Evolutionary conservation across 2,797 vertebrate genomes (phyloP), one percentile per base, ranked within the genome.

Genomic region (Nothura maculosa): DNA sequence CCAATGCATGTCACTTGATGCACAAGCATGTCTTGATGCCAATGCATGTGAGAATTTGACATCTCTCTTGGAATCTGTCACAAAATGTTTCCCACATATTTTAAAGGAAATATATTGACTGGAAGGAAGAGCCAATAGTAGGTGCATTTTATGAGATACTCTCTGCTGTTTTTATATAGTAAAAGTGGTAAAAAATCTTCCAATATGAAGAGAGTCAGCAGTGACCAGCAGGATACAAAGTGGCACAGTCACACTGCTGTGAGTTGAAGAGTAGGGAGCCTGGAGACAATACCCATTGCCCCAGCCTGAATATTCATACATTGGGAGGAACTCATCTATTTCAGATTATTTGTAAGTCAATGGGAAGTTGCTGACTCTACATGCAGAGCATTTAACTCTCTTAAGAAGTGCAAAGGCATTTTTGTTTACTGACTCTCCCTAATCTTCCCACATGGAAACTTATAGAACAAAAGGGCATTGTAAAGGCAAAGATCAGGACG

Each of bases 401-500:
- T 90, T 85, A 87, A 95, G 81, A 94, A 85, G 55, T 85, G 90
- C 81, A 95, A 96, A 94, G 91, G 58, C 57, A 58, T 87, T 95
- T 93, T 89, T 94, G 83, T 95, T 96, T 95, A 92, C 91, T 87
- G 73, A 72, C 62, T 70, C 50, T 90, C 34, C 81, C 75, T 92
- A 92, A 79, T 87, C 76, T 94, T 94, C 69, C 78, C 86, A 87
- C 84, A 75, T 93, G 89, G 87, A 94, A 94, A 85, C 15, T 92
- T 89, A 92, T 48, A 76, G 95, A 94, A 96, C 92, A 95, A 96
- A 95, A 92, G 83, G 83, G 78, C 85, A 91, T 90, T 95, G 73
- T 88, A 89, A 93, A 92, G 91, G 83, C 81, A 92, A 89, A 95
- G 92, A 96, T 77, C 94, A 87, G 81, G 90, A 78, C 84, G 34